Evolutionary conservation across 2,113 vertebrate species (phyloP).

Genomic region (Hyperopisus bebe): DNA sequence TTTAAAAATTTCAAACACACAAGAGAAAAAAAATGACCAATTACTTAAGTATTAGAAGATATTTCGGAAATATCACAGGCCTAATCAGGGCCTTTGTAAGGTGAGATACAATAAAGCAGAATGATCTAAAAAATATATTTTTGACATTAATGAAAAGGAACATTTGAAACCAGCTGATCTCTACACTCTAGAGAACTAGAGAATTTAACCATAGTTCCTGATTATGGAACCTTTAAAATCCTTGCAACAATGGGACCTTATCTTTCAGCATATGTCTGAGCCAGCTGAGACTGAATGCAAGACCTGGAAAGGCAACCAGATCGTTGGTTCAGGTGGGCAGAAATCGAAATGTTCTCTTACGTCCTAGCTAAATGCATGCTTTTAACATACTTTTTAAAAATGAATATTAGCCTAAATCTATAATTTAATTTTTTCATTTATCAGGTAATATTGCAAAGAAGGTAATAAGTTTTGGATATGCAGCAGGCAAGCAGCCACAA

Average conservation of each 20-base stretch:
- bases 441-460: not conserved
- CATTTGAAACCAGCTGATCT: not conserved
- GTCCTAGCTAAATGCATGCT: not conserved
- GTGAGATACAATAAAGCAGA: not conserved
- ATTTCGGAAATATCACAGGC: not conserved
- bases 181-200: not conserved
- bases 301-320: not conserved
- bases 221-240: not conserved
- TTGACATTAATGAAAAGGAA: not conserved
- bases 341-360: not conserved
- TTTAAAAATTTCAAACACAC: not conserved
- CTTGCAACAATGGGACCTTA: not conserved
- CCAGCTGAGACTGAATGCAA: not conserved
- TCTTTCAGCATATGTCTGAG: not conserved
- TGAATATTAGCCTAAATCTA: not conserved
- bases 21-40: not conserved
- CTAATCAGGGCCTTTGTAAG: not conserved
- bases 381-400: not conserved
- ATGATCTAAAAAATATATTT: not conserved
- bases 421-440: not conserved
- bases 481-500: not conserved
- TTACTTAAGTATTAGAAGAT: not conserved
- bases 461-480: not conserved
- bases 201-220: not conserved
- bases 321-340: not conserved